Conservation (phyloP, 2,113 vertebrate genomes). For the Nibea coibor region DNA sequence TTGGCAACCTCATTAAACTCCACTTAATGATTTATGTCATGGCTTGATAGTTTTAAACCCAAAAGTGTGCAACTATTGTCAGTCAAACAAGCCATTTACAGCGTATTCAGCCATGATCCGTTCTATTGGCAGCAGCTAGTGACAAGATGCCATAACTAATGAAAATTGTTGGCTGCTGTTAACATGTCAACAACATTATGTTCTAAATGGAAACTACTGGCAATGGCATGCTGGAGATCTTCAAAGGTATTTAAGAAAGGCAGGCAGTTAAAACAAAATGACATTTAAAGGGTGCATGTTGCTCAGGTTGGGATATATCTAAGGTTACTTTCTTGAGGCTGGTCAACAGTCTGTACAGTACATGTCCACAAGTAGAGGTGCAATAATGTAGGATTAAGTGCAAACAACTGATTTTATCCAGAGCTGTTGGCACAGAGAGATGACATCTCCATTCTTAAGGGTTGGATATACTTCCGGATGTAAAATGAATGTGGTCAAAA, state of each 20-base stretch:
- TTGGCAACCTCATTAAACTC: slow-evolving; percentile 58
- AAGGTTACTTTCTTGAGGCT: neutral
- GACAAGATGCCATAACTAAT: slow-evolving; percentile 11
- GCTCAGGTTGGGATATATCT: neutral
- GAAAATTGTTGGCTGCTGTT: neutral
- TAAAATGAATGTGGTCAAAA: too few species aligned
- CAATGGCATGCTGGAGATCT: neutral
- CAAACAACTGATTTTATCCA: neutral
- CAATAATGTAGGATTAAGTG: neutral
- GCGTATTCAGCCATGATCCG: neutral
- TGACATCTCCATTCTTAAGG: neutral
- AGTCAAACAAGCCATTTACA: neutral
- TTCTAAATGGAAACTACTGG: neutral
- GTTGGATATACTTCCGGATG: neutral
- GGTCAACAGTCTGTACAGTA: neutral
- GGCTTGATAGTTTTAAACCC: slow-evolving; percentile 28
- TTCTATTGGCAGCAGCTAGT: neutral
- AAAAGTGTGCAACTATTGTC: slow-evolving; percentile 5
- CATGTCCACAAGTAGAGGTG: too few species aligned
- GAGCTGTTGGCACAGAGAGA: neutral
- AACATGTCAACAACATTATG: neutral
- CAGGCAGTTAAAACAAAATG: neutral
- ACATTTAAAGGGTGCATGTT: neutral
- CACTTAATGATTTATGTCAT: slow-evolving; percentile 52
- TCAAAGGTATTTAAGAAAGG: neutral